Base-by-base conservation (phyloP, 2,113 vertebrate species). In the Hydrochoerus hydrochaeris region DNA sequence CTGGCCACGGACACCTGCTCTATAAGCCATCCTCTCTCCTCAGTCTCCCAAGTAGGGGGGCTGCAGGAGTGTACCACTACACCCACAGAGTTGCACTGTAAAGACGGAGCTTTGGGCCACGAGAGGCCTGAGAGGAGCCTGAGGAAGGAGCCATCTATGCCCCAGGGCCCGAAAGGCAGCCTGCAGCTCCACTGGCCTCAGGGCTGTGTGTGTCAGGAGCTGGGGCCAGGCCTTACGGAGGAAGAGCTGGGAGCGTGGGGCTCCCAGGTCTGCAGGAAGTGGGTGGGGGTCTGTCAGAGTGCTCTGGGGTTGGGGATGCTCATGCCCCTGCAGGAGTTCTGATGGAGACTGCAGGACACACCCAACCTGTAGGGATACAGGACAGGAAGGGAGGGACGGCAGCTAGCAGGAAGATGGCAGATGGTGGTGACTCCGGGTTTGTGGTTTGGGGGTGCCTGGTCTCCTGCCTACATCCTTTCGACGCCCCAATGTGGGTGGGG, bases 401-500 rank as follows among this genome's bases (percentile, higher is more conserved):
- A 22, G 17, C 49, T n/a, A 26, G 11, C 1, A 20, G 85, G 41
- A 67, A 22, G 41, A 44, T 41, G 13, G 14, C 5, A 0, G 73
- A 3, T 1, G n/a, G 20, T 22, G 22, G 13, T 38, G 20, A 3
- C 54, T 19, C 19, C 2, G 2, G 35, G 54, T 20, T 57, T 24
- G 10, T 1, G 0, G 44, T 46, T 28, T 3, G 3, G 44, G 16
- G 10, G 20, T 4, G 6, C 52, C 10, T 82, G 54, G 1, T 16
- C 75, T 69, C 67, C 67, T 78, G 13, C 30, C 26, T 26, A 13
- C 49, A 0, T 1, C 14, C 52, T 6, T 19, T 1, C 0, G 3
- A 8, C 30, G 49, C 16, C 52, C 52, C n/a, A 2, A 52, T n/a
- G 5, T 0, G 0, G 22, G 82, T 26, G 41, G 35, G 1, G 0